Evolutionary conservation across 2,888 invertebrate genomes (phyloP), one percentile per base, ranked within the genome.

Genomic region (Drosophila dives): DNA sequence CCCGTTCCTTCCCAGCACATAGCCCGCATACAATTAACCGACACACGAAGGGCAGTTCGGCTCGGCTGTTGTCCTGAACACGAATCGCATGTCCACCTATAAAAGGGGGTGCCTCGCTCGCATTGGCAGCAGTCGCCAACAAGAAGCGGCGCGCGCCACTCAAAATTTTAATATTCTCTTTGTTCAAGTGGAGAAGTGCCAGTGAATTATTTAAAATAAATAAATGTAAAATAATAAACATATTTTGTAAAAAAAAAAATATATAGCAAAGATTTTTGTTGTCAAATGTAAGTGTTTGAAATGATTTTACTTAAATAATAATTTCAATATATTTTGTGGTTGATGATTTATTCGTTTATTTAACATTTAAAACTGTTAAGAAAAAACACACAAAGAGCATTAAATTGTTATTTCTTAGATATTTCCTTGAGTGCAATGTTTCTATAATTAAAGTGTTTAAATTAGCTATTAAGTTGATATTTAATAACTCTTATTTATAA

Each of bases 71-170:
- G 68, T 72, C 67, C 77, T 64, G 58, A 51, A 48, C 59, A 70
- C 49, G 60, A 40, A 74, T 86, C 23, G 45, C 15, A 45, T 15
- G 45, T 8, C 45, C 23, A 23, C 45, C 45, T 45, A 86, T 86
- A 86, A 86, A 86, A 86, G 86, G 81, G 71, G 55, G 34, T 56
- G 63, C 51, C 64, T 56, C 56, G 61, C 61, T 40, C 48, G 70
- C 75, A 72, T 54, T 70, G 64, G 45, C 75, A 81, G 69, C 88
- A 88, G 88, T 86, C 81, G 84, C 72, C 72, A 72, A 66, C 72
- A 81, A 64, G 81, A 76, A 84, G 83, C 77, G 79, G 72, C 81
- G 86, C 86, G 88, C 88, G 88, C 71, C 73, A 76, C 83, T 74
- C 70, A 80, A 77, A 70, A 42, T 64, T 51, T 15, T 10, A 17